A percentile compares a stretch with the other conserved stretches of the same genome.
Evolutionary conservation across 2,113 vertebrate genomes (phyloP).

Genomic region (Poecilia latipinna): DNA sequence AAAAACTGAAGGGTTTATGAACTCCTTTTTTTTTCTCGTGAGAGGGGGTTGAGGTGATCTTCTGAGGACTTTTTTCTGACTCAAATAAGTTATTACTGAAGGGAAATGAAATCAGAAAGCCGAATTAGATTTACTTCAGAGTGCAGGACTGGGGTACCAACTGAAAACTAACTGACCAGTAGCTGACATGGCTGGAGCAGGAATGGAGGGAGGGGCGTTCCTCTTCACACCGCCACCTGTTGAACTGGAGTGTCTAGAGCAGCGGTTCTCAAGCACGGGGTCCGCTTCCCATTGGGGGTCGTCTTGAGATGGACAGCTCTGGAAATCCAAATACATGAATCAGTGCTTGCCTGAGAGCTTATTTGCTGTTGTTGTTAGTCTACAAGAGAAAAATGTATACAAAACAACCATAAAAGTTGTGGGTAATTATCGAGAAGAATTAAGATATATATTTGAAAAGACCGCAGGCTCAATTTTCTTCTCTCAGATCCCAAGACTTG

Average conservation of each 20-base stretch:
- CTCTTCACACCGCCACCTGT: conserved; percentile 18
- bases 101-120: neutral
- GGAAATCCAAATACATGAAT: too few relatives aligned
- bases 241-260: neutral
- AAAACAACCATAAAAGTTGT: too few relatives aligned
- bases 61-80: neutral
- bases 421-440: too few relatives aligned
- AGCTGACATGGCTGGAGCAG: neutral
- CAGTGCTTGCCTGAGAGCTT: too few relatives aligned
- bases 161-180: conserved; percentile 1
- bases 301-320: too few relatives aligned
- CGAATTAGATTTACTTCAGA: neutral
- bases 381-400: too few relatives aligned
- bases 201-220: too few relatives aligned
- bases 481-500: too few relatives aligned
- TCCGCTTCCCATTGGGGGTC: neutral
- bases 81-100: neutral
- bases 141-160: neutral
- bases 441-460: too few relatives aligned
- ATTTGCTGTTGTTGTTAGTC: too few relatives aligned
- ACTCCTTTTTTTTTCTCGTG: neutral
- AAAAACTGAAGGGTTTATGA: neutral
- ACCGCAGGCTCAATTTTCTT: too few relatives aligned
- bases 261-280: neutral
- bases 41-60: neutral